Percentiles rank a stretch among this genome's conserved stretches.
Evolutionary conservation across 2,888 invertebrate genomes (phyloP).

Genomic region (Plebejus anna): DNA sequence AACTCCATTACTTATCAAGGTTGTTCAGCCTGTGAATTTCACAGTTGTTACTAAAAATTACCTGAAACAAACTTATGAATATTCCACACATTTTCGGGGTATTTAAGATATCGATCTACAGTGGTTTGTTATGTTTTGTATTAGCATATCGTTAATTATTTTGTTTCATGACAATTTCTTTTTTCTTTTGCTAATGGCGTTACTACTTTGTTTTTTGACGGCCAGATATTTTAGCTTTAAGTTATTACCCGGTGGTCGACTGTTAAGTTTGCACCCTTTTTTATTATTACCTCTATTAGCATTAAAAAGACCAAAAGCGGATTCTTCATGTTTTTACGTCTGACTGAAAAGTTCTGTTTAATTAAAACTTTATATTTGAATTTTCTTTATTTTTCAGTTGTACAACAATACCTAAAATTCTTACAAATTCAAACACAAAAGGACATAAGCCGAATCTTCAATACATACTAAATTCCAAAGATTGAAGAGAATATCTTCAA

Average conservation of each 20-base stretch:
- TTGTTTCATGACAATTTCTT: conserved; percentile 26
- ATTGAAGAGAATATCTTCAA: background rate
- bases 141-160: conserved; percentile 28
- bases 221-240: conserved; percentile 12
- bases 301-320: background rate
- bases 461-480: background rate
- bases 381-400: background rate
- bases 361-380: background rate
- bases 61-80: conserved; percentile 27
- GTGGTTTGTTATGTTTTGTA: conserved; percentile 20
- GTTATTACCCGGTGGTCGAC: background rate
- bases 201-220: conserved; percentile 22
- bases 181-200: conserved; percentile 20
- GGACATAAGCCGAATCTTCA: background rate
- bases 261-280: background rate
- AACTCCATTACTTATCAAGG: conserved; percentile 25
- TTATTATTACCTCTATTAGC: background rate
- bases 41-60: conserved; percentile 17
- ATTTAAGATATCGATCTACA: conserved; percentile 26
- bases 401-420: background rate
- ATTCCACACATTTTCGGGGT: conserved; percentile 25
- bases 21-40: conserved; percentile 12
- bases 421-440: background rate
- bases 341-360: background rate
- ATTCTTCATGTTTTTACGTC: background rate